Evolutionary conservation across 2,888 invertebrate species (phyloP), one percentile per base, ranked within the genome.

Genomic region (Limnephilus rhombicus): DNA sequence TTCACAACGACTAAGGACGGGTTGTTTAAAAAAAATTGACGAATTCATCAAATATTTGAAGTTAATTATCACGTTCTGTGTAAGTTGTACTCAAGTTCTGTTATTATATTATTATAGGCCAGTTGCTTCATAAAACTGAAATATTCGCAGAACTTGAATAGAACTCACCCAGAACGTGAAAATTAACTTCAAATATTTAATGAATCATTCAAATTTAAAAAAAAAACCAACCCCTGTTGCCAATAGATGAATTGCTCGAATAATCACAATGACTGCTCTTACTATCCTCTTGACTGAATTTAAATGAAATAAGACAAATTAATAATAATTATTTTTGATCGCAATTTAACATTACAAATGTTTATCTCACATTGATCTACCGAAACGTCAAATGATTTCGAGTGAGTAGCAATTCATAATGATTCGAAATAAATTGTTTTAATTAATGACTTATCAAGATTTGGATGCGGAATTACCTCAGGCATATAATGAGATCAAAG

Each of bases 401-500:
- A 82, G 31, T 18, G 82, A 34, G 82, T 4, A 29, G 31, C 68
- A 68, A 24, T 68, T 68, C 68, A 68, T 24, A 68, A n/a, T 24
- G 41, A 29, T 34, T 29, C 68, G 68, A 68, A 68, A 89, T 80
- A 89, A 68, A 89, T 86, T 86, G 86, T 86, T 86, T 86, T 86
- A 86, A 86, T 86, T 86, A 45, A 37, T 45, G 45, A 86, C 15
- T 86, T 68, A 86, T 86, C 86, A n/a, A 86, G 86, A 86, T 86
- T 45, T 86, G 9, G 45, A 45, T 37, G 86, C 45, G 86, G 45
- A 86, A 86, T 86, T 86, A 41, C 49, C 45, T 86, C 86, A 49
- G 15, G 86, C 86, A 45, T 86, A 45, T 34, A 87, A 87, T 87
- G 68, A 87, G 53, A 68, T 53, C 87, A 68, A 68, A 45, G 91